Conservation (phyloP, 1,140 invertebrate genomes). For the Bombus difficillimus region DNA sequence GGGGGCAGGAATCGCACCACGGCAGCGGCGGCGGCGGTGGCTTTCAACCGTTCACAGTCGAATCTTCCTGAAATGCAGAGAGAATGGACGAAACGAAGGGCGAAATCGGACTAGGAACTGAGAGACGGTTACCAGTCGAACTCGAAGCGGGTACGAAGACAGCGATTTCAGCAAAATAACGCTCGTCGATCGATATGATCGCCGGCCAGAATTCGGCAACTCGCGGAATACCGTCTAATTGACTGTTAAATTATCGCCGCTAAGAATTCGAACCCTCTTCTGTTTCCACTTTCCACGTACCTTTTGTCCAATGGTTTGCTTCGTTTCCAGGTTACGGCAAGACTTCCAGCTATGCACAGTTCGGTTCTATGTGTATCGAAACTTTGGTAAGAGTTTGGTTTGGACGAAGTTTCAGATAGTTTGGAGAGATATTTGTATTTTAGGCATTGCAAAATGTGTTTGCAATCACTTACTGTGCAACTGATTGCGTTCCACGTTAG, state of each 20-base stretch:
- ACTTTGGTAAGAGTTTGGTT: no score
- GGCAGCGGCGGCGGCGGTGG: neutral
- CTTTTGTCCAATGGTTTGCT: neutral
- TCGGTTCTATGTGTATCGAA: no score
- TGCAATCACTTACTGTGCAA: neutral
- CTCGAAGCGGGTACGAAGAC: constrained; percentile 65
- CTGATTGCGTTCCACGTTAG: neutral
- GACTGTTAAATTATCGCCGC: constrained; percentile 80
- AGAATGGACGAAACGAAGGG: constrained; percentile 58
- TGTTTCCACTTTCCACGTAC: no score
- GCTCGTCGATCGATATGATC: constrained; percentile 81
- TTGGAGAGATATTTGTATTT: neutral
- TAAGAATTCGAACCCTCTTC: neutral
- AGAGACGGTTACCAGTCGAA: constrained; percentile 55
- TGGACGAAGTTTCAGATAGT: no score
- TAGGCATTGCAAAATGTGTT: no score
- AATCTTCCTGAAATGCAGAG: constrained; percentile 51
- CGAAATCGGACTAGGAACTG: constrained; percentile 54
- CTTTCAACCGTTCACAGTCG: constrained; percentile 50
- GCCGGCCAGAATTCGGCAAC: constrained; percentile 72
- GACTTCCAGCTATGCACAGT: no score
- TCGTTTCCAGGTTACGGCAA: no score
- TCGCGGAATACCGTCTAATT: constrained; percentile 74
- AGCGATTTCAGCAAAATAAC: constrained; percentile 81
- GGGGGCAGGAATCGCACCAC: neutral